Percentiles rank a stretch among this genome's conserved stretches.
phyloP scores from a whole-genome alignment of 2,797 vertebrate genomes.

The Gymnopithys bicolor region DNA sequence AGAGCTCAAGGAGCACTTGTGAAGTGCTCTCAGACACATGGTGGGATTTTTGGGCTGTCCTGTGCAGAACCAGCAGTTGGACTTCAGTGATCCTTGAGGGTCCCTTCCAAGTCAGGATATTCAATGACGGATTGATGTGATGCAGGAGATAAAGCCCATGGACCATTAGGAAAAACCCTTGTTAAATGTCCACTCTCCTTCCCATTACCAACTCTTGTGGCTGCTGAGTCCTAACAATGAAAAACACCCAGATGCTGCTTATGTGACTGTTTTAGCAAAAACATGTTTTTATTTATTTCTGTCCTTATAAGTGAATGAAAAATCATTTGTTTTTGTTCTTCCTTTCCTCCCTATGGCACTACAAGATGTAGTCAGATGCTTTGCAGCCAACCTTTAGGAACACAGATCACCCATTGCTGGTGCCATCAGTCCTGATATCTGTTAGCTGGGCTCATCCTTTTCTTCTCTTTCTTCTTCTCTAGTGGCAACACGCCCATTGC shows the following conservation, averaged over 20 bases:
- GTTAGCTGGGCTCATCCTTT: neutral
- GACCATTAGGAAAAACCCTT: neutral
- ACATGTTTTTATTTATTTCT: neutral
- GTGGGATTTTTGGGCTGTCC: neutral
- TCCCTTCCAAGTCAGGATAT: neutral
- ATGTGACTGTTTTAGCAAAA: neutral
- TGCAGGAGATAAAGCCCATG: neutral
- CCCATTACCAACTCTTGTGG: neutral
- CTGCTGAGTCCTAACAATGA: neutral
- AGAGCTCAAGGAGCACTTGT: neutral
- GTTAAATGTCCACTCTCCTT: neutral
- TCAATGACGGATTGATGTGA: neutral
- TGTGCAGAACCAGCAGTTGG: neutral
- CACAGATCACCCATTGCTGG: neutral
- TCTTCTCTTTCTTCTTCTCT: constrained; percentile 10
- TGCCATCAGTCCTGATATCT: neutral
- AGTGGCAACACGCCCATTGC: constrained; percentile 96
- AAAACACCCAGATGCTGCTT: neutral
- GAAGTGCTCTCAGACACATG: rapidly evolving
- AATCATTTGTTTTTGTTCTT: neutral
- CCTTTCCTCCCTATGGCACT: neutral
- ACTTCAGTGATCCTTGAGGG: neutral
- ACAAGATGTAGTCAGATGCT: rapidly evolving
- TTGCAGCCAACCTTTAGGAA: neutral
- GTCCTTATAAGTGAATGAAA: neutral